Base-by-base conservation (phyloP, 2,113 vertebrate genomes). In the Strix aluco region DNA sequence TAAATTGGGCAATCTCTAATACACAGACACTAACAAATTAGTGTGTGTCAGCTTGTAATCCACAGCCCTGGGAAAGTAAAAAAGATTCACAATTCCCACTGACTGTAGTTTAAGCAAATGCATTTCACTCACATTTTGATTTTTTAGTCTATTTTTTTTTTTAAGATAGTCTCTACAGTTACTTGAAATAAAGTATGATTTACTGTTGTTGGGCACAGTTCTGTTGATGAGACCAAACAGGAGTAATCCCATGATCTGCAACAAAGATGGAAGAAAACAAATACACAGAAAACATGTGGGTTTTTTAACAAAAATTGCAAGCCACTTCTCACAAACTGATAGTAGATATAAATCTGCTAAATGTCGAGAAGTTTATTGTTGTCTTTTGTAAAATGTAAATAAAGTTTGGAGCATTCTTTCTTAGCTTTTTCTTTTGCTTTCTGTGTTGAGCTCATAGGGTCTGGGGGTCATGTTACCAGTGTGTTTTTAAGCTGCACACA, bases 401-500 rank as follows among this genome's bases (percentile, higher is more conserved):
- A 90, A 94, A 96, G 65, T 88, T 86, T 90, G 38, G 77, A 95
- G 77, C 29, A 92, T 96, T 96, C 32, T 65, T 62, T 94, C 93
- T 94, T 88, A 86, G 30, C 55, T 88, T 95, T 85, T 86, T 96
- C 36, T 87, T 84, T 87, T 95, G 85, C 79, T 94, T 89, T 96
- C 80, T 88, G 40, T 92, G 73, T 94, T 91, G 88, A 93, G 67
- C 92, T 97, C 86, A 62, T 26, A 82, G 62, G 95, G 69, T 85
- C 90, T 81, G 51, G 86, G 80, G 97, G 97, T 98, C 96, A 97
- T 89, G 91, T 90, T 95, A 96, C 73, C 88, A 95, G 95, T 96
- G 92, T 94, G 97, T 97, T 98, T 97, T 98, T 97, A 98, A 98
- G 92, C 97, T 97, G 94, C 93, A 95, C 86, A 96, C 97, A 97